Evolutionary conservation across 2,797 vertebrate species (phyloP).

Genomic region (Ctenochaetus hawaiiensis): DNA sequence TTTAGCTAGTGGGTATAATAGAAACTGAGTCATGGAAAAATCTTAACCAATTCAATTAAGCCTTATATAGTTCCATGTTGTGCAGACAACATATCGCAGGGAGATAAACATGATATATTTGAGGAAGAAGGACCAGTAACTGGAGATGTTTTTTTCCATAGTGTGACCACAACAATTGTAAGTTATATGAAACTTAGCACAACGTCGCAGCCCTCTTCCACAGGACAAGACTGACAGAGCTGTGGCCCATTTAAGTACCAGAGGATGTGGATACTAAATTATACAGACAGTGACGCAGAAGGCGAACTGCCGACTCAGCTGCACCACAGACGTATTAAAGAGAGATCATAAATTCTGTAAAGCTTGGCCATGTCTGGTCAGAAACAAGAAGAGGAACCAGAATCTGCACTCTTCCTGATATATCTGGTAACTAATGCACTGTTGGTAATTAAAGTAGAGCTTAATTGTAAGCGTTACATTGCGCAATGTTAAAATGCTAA

Average conservation of each 20-base stretch:
- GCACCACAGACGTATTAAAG: slow-evolving; percentile 57
- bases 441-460: not conserved
- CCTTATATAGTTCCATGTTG: slow-evolving; percentile 67
- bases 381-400: slow-evolving; percentile 1
- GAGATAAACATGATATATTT: slow-evolving; percentile 54
- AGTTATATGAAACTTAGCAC: slow-evolving; percentile 25
- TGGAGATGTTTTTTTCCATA: slow-evolving; percentile 26
- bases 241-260: slow-evolving; percentile 49
- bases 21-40: slow-evolving; percentile 73
- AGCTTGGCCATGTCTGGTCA: slow-evolving; percentile 23
- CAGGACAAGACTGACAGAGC: slow-evolving; percentile 48
- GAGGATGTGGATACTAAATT: slow-evolving; percentile 69
- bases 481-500: not conserved
- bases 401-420: slow-evolving; percentile 1
- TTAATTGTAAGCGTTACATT: not conserved
- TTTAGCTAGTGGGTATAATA: slow-evolving; percentile 63
- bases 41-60: slow-evolving; percentile 69
- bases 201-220: slow-evolving; percentile 22
- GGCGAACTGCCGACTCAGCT: slow-evolving; percentile 68
- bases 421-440: not conserved
- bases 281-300: slow-evolving; percentile 67
- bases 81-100: slow-evolving; percentile 51
- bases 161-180: slow-evolving; percentile 21
- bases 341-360: slow-evolving; percentile 59
- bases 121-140: slow-evolving; percentile 18